These are phyloP conservation scores for Lithosia quadra DNA, from an alignment of 2,888 invertebrate genomes.

Conservation along the genomic window DNA sequence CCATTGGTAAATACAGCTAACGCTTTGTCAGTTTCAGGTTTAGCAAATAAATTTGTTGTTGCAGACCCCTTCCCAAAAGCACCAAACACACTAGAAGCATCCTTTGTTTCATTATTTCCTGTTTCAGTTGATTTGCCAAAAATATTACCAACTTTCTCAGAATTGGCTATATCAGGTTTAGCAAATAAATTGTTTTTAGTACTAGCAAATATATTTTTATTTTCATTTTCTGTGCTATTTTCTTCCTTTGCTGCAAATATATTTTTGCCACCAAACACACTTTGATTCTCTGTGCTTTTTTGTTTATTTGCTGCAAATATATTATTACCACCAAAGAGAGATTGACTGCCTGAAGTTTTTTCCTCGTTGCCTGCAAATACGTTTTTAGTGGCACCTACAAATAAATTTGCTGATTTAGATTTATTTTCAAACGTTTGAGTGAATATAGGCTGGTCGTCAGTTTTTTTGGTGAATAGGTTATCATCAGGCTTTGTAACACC, in stretches of 20 bases:
- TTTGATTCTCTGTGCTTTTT: conserved; percentile 4
- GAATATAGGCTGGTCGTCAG: conserved; percentile 48
- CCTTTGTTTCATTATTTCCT: conserved; percentile 49
- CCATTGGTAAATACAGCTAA: conserved; percentile 62
- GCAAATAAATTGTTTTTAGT: conserved; percentile 52
- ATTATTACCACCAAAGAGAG: conserved; percentile 35
- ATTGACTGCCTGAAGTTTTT: conserved; percentile 23
- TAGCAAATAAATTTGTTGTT: conserved; percentile 55
- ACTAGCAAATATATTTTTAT: conserved; percentile 45
- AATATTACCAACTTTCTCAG: conserved; percentile 60
- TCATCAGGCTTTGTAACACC: conserved; percentile 40
- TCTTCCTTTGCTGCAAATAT: conserved; percentile 16
- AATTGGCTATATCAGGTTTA: conserved; percentile 54
- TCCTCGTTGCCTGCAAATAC: conserved; percentile 35
- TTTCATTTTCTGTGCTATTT: conserved; percentile 15
- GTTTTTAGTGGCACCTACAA: conserved; percentile 36
- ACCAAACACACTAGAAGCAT: conserved; percentile 67
- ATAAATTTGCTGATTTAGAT: conserved; percentile 40
- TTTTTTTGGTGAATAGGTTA: conserved; percentile 42
- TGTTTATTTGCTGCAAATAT: conserved; percentile 33
- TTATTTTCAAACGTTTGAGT: conserved; percentile 40
- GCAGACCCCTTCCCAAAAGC: conserved; percentile 58
- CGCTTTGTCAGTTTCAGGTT: conserved; percentile 38
- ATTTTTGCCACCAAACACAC: conserved; percentile 20
- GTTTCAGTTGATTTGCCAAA: conserved; percentile 59